These are phyloP conservation scores for Cryptotermes secundus DNA, from an alignment of 1,140 invertebrate genomes.

Conservation along the genomic window DNA sequence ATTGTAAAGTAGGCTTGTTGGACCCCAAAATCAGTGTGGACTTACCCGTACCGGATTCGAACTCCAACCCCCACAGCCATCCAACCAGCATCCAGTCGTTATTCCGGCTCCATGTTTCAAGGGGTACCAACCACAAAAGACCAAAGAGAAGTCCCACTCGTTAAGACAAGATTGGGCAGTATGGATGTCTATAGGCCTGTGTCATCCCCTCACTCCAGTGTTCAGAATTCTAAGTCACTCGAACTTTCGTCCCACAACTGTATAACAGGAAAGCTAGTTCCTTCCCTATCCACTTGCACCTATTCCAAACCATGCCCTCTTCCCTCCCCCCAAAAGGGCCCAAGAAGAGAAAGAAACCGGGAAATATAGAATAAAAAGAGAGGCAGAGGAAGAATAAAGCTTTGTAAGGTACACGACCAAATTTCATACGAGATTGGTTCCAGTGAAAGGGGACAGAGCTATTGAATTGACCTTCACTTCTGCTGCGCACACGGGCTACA, in stretches of 20 bases:
- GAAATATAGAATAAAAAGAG: slow-evolving; percentile 10
- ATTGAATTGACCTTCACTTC: not conserved
- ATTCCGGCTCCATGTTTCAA: too few species aligned
- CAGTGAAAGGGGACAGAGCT: not conserved
- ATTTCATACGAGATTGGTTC: slow-evolving; percentile 26
- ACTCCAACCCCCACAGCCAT: too few species aligned
- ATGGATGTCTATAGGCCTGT: not conserved
- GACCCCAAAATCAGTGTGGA: too few species aligned
- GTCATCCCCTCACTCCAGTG: not conserved
- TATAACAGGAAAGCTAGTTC: not conserved
- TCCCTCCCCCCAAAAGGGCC: too few species aligned
- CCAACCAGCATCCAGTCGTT: too few species aligned
- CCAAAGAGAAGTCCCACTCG: not conserved
- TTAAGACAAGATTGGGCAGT: not conserved
- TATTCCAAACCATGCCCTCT: not conserved
- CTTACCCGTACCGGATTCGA: too few species aligned
- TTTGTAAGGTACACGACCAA: slow-evolving; percentile 20
- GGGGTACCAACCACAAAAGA: too few species aligned
- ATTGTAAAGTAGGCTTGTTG: too few species aligned
- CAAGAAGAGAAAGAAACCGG: not conserved
- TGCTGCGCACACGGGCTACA: too few species aligned
- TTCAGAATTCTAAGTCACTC: not conserved
- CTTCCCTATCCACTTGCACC: not conserved
- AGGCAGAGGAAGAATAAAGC: not conserved
- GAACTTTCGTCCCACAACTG: not conserved